These are phyloP conservation scores for Phymorhynchus buccinoides DNA, from an alignment of 1,140 invertebrate species.

Conservation along the genomic window DNA sequence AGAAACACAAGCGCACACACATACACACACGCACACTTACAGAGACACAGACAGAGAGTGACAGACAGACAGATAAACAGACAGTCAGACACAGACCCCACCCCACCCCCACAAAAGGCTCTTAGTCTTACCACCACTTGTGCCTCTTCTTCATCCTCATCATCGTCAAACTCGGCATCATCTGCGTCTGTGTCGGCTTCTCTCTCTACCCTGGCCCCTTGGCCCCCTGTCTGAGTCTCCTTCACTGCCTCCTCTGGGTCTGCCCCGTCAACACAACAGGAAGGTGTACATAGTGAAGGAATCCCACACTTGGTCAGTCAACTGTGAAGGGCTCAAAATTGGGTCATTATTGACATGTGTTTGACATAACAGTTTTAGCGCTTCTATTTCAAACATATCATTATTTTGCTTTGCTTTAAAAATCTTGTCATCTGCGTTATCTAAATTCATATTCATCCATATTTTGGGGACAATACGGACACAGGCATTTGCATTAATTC, in stretches of 20 bases:
- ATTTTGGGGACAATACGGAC: too few species aligned
- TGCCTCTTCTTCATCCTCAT: slow-evolving; percentile 41
- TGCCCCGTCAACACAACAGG: neutral
- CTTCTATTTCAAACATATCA: too few species aligned
- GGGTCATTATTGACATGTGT: too few species aligned
- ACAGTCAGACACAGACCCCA: neutral
- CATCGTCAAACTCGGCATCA: slow-evolving; percentile 48
- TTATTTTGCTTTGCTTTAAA: too few species aligned
- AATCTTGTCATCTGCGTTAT: too few species aligned
- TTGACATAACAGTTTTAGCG: too few species aligned
- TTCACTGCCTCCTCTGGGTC: slow-evolving; percentile 41
- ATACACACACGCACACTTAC: neutral
- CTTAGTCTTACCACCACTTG: slow-evolving; percentile 11
- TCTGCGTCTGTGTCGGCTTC: slow-evolving; percentile 34
- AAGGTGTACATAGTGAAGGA: neutral
- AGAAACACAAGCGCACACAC: too few species aligned
- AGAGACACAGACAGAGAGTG: neutral
- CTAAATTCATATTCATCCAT: too few species aligned
- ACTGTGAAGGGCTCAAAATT: too few species aligned
- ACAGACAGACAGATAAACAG: neutral
- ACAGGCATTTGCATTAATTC: too few species aligned
- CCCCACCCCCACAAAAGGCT: too few species aligned
- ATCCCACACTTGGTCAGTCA: too few species aligned
- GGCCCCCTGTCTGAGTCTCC: slow-evolving; percentile 7
- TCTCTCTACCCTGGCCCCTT: neutral